Conservation (phyloP, 2,888 invertebrate species). For the Octonoba sinensis region DNA sequence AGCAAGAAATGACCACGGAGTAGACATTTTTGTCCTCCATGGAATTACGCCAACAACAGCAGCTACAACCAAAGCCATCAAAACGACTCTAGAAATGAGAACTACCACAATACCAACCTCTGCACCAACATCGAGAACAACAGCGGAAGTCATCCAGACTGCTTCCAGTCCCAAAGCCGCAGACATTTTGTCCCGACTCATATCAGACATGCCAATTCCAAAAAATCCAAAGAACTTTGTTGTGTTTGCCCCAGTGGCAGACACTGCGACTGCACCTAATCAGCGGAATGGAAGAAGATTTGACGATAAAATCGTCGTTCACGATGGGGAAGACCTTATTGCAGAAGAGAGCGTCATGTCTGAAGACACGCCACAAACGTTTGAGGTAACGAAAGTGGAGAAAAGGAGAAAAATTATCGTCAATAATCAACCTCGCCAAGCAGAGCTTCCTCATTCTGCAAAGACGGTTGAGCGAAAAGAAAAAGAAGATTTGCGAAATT, state of each 20-base stretch:
- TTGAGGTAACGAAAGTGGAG: not conserved
- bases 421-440: not conserved
- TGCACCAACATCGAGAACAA: not conserved
- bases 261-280: conserved; percentile 7
- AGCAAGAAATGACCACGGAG: conserved; percentile 22
- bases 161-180: conserved; percentile 21
- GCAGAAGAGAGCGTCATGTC: conserved; percentile 43
- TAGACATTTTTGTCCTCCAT: conserved; percentile 44
- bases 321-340: conserved; percentile 31
- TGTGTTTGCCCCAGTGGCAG: conserved; percentile 53
- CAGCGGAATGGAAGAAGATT: conserved; percentile 24
- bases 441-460: not conserved
- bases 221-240: conserved; percentile 46
- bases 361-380: conserved; percentile 28
- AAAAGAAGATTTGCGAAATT: not conserved
- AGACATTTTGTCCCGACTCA: conserved; percentile 46
- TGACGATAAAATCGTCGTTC: conserved; percentile 13
- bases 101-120: not conserved
- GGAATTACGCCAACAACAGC: conserved; percentile 12
- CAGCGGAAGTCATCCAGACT: not conserved
- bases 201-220: conserved; percentile 44
- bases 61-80: not conserved
- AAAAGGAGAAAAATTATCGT: not conserved
- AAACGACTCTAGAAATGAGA: not conserved
- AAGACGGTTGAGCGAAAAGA: not conserved